A percentile compares a stretch with the other conserved stretches of the same genome.
Conservation (phyloP, 1,140 invertebrate species). For the Zaprionus tsacasi region DNA sequence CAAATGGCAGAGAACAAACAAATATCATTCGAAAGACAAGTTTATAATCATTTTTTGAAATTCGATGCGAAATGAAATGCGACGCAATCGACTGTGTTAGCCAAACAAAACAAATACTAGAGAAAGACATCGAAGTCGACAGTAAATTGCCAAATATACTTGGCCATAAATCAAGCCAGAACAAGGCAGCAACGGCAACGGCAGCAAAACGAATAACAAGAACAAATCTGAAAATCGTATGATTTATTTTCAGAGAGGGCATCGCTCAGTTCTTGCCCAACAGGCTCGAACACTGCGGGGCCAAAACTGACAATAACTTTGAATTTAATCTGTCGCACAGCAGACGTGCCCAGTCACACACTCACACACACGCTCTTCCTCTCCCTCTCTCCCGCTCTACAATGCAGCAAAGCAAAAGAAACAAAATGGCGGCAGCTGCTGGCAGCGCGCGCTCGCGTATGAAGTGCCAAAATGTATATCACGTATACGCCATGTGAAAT, state of each 20-base stretch:
- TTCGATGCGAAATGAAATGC: slow-evolving; percentile 18
- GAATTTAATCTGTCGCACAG: slow-evolving; percentile 46
- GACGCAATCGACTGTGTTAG: slow-evolving; percentile 14
- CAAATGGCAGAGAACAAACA: slow-evolving; percentile 14
- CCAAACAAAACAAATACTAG: slow-evolving; percentile 10
- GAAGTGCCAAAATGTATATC: slow-evolving; percentile 51
- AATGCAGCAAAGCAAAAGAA: slow-evolving; percentile 51
- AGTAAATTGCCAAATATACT: slow-evolving; percentile 35
- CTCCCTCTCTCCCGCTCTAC: neutral
- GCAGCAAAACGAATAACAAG: slow-evolving; percentile 6
- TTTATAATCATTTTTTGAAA: slow-evolving; percentile 16
- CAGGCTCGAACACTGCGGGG: slow-evolving; percentile 16
- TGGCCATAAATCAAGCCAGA: slow-evolving; percentile 40
- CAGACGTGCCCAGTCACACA: slow-evolving; percentile 45
- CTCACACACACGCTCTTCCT: neutral
- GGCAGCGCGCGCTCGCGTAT: neutral
- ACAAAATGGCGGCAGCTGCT: slow-evolving; percentile 14
- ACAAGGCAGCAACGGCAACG: slow-evolving; percentile 3
- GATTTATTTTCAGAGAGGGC: slow-evolving; percentile 33
- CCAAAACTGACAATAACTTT: slow-evolving; percentile 42
- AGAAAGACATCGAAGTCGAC: slow-evolving; percentile 14
- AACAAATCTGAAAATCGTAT: slow-evolving; percentile 35
- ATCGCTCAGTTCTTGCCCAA: slow-evolving; percentile 23
- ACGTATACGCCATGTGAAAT: slow-evolving; percentile 78
- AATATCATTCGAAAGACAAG: neutral